Evolutionary conservation across 2,888 invertebrate genomes (phyloP).

Genomic region (Polydrusus cervinus): DNA sequence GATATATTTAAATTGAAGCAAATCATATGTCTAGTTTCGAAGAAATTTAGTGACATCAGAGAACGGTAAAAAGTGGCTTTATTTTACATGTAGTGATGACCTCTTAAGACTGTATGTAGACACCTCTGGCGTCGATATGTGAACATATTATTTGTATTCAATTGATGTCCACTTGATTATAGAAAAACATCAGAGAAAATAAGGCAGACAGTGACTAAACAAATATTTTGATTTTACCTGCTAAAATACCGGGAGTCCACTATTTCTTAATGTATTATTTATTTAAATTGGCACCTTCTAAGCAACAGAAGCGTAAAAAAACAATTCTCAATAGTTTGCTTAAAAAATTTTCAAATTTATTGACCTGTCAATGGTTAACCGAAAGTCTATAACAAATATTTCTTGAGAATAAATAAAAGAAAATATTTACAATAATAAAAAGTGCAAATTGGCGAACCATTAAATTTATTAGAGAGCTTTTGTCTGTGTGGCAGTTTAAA

Average conservation of each 20-base stretch:
- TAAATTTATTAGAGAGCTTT: not conserved
- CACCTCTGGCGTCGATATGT: too few species aligned
- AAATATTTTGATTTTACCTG: slow-evolving; percentile 3
- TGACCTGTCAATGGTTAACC: not conserved
- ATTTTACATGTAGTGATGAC: too few species aligned
- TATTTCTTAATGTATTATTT: not conserved
- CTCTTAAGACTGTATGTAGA: too few species aligned
- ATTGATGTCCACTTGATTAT: not conserved
- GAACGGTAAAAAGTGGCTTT: too few species aligned
- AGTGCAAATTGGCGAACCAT: not conserved
- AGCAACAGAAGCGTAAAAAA: not conserved
- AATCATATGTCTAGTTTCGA: too few species aligned
- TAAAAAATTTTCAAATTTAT: not conserved
- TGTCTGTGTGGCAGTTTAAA: too few species aligned
- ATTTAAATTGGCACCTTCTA: not conserved
- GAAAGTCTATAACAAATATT: not conserved
- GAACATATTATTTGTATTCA: too few species aligned
- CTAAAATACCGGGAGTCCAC: not conserved
- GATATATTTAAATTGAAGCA: too few species aligned
- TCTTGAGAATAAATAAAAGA: not conserved
- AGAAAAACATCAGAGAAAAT: not conserved
- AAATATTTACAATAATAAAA: not conserved
- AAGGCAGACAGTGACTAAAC: slow-evolving; percentile 1
- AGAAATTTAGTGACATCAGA: too few species aligned
- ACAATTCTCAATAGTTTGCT: not conserved